Evolutionary conservation across 2,797 vertebrate species (phyloP), one percentile per base, ranked within the genome.

Genomic region (Coendou prehensilis): DNA sequence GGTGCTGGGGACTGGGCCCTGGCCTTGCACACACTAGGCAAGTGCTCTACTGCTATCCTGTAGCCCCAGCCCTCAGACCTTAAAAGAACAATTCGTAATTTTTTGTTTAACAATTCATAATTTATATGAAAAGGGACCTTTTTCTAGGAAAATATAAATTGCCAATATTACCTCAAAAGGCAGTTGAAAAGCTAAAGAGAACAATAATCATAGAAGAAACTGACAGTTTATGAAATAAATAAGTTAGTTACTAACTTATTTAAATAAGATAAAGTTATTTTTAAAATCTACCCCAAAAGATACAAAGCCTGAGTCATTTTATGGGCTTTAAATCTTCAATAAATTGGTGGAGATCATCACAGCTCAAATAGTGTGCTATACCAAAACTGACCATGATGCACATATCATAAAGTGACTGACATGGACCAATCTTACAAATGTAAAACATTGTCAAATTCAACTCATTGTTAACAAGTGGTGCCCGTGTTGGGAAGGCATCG

Each of bases 401-500:
- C 5, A 6, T 54, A 79, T 15, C 10, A 45, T 23, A 69, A 30
- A 79, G 30, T 73, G 54, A 59, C 56, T 6, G 57, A 15, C 37
- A 59, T 45, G 1, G 13, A 23, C 28, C 13, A 17, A 9, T 67
- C 5, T 76, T n/a, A 22, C 76, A 26, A 81, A 78, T 47, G 28
- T 59, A 81, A 86, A 86, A 86, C 61, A 93, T 28, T 85, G 73
- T 76, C 54, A 59, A 56, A 47, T 75, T 69, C 17, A 93, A 76
- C 73, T 84, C 56, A 79, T 87, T 47, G 59, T 59, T 57, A 52
- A 22, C 28, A 79, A 84, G 4, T 84, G 9, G 41, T 63, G 9
- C 63, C 47, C 41, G 45, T 52, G 10, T n/a, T 6, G 71, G 50
- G 69, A 73, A 64, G 78, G 22, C 15, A 84, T 79, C 63, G 64